Conservation (phyloP, 1,140 invertebrate species). For the Drosophila paulistorum region DNA sequence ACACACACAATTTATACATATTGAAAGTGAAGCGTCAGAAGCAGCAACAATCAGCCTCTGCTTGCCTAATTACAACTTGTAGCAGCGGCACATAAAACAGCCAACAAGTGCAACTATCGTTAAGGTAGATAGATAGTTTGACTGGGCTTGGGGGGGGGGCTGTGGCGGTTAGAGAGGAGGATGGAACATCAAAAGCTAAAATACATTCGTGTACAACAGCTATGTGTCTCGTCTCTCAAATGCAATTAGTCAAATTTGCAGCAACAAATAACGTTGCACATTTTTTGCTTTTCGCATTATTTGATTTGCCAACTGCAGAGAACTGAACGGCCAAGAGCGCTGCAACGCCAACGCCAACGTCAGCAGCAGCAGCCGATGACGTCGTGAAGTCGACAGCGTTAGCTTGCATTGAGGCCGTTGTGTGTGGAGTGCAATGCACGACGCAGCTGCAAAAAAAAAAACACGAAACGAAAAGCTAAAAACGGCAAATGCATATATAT, state of each 20-base stretch:
- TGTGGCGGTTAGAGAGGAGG: not conserved
- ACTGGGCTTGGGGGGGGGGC: not conserved
- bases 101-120: constrained; percentile 48
- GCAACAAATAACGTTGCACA: constrained; percentile 42
- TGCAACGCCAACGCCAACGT: constrained; percentile 21
- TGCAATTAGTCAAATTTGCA: constrained; percentile 74
- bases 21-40: constrained; percentile 57
- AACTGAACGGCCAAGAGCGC: constrained; percentile 58
- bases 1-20: constrained; percentile 45
- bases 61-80: constrained; percentile 65
- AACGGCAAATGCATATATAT: constrained; percentile 38
- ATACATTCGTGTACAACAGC: constrained; percentile 30
- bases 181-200: constrained; percentile 52
- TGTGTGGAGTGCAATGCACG: constrained; percentile 68
- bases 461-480: constrained; percentile 1
- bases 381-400: not conserved
- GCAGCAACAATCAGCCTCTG: not conserved
- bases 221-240: constrained; percentile 20
- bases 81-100: constrained; percentile 54
- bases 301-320: constrained; percentile 58
- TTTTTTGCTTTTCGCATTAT: constrained; percentile 47
- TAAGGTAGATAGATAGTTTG: not conserved
- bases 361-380: constrained; percentile 34
- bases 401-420: constrained; percentile 23
- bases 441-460: constrained; percentile 37